Conservation (phyloP, 2,797 vertebrate genomes). For the Rallus crepitans region DNA sequence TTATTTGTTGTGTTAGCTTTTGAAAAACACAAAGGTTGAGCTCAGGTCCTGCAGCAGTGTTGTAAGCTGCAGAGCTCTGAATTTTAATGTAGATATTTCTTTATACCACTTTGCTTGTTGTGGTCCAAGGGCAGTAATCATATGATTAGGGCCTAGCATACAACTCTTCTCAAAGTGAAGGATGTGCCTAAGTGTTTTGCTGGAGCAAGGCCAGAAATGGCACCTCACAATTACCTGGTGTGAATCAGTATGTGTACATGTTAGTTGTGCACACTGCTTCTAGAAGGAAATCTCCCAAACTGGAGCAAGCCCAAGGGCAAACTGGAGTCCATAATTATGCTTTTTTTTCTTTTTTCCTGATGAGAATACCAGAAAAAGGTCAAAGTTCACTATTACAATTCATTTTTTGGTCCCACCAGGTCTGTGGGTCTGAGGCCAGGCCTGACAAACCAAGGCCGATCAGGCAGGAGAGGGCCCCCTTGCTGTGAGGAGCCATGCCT, state of each 20-base stretch:
- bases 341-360: too few species aligned
- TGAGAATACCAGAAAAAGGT: background rate
- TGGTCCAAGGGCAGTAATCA: background rate
- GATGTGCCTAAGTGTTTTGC: background rate
- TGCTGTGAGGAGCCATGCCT: rapidly evolving
- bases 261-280: background rate
- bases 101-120: background rate
- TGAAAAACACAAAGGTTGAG: background rate
- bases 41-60: background rate
- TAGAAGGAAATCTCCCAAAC: background rate
- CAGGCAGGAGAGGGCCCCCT: rapidly evolving
- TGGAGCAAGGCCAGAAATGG: background rate
- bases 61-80: background rate
- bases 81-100: background rate
- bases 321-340: background rate
- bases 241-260: rapidly evolving
- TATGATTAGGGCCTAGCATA: too few species aligned
- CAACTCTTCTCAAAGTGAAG: background rate
- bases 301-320: background rate
- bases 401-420: rapidly evolving
- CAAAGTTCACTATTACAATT: background rate
- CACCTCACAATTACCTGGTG: background rate
- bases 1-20: background rate
- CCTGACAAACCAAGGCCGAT: rapidly evolving
- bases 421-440: rapidly evolving